Percentiles rank a stretch among this genome's conserved stretches.
Evolutionary conservation across 2,113 vertebrate genomes (phyloP).

Genomic region (Microtus montanus): DNA sequence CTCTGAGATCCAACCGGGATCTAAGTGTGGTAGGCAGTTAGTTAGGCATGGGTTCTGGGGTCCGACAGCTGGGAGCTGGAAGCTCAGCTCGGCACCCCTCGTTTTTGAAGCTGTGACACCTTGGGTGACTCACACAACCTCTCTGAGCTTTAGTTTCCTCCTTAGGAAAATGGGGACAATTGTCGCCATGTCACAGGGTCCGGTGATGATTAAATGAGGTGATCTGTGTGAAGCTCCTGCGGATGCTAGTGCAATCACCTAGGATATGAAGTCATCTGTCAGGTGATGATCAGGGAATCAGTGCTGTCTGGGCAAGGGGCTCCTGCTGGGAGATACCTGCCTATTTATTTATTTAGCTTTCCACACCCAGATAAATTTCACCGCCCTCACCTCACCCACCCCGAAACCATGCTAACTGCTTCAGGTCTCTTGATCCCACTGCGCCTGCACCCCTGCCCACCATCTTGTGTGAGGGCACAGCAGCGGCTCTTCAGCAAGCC

Average conservation of each 20-base stretch:
- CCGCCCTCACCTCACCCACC: not conserved
- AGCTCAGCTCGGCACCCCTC: not conserved
- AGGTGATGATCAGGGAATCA: not conserved
- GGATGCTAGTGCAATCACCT: not conserved
- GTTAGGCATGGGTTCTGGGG: not conserved
- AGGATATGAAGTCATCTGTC: not conserved
- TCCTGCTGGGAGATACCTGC: not conserved
- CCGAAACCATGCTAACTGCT: not conserved
- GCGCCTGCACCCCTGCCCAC: not conserved
- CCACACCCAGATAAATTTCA: not conserved
- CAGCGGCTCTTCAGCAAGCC: not conserved
- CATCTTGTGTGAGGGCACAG: not conserved
- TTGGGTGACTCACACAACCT: not conserved
- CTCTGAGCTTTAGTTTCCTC: constrained; percentile 33
- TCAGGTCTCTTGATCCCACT: not conserved
- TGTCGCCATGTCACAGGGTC: not conserved
- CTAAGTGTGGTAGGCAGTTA: not conserved
- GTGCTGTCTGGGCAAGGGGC: not conserved
- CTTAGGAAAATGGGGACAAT: constrained; percentile 2
- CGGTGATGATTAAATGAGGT: not conserved
- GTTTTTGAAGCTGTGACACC: constrained; percentile 29
- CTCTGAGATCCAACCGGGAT: not conserved
- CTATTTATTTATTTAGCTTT: not conserved
- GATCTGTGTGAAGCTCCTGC: not conserved
- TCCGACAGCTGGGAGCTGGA: not conserved